Evolutionary conservation across 2,113 vertebrate species (phyloP), one percentile per base, ranked within the genome.

Genomic region (Scolopax mira): DNA sequence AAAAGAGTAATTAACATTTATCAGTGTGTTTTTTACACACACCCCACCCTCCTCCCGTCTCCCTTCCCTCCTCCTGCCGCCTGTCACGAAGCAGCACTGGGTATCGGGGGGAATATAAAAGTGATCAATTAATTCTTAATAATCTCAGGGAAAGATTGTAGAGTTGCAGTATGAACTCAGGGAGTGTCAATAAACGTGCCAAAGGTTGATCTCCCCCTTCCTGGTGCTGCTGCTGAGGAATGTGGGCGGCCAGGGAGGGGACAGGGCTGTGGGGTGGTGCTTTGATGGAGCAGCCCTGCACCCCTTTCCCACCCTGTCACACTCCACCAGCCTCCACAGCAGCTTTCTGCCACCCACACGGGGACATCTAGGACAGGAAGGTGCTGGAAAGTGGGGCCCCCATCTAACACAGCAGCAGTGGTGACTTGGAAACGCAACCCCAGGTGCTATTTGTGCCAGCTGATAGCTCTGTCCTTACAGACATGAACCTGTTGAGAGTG

Each of bases 1-100:
- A 98, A 98, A 98, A 98, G 96, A 98, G 97, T 97, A 97, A 98
- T 97, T 98, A 98, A 97, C 97, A 94, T 96, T 97, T 98, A 97
- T 97, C 97, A 96, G 96, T 94, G 93, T 96, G 97, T 91, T 98
- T 97, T 96, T 97, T 97, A 96, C 94, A 97, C 96, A 95, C 92
- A 93, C 96, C 89, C 92, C 42, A 52, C 95, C 95, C 87, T 97
- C 88, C 92, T 92, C 91, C 93, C 3, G 21, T 75, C 96, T 90
- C 91, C 83, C 81, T 90, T 77, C 83, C 90, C 94, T 94, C 90
- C 90, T 96, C 85, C 85, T 75, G 79, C 88, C 0, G 91, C 97
- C 97, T 89, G 92, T 90, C 95, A 64, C 19, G 1, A 89, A 95
- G 96, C 93, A 94, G 95, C 84, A 81, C 95, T 81, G 60, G 91